These are phyloP conservation scores for Lineus longissimus DNA, from an alignment of 1,140 invertebrate species.

Conservation along the genomic window DNA sequence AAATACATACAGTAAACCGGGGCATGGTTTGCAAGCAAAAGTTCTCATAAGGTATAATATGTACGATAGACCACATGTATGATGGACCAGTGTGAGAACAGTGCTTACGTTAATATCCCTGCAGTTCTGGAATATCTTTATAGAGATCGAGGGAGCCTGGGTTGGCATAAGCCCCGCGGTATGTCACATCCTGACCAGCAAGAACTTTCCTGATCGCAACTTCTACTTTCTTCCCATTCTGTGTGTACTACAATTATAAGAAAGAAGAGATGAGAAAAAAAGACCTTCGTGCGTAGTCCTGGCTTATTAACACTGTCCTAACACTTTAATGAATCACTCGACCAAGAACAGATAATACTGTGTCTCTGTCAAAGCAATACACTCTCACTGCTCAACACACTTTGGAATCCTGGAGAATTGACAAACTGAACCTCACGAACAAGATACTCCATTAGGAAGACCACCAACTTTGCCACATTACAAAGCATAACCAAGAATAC, in stretches of 20 bases:
- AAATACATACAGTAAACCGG: too few species aligned
- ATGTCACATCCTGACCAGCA: slow-evolving; percentile 50
- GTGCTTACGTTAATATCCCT: slow-evolving; percentile 35
- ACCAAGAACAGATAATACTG: too few species aligned
- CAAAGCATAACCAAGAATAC: slow-evolving; percentile 19
- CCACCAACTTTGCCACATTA: not conserved
- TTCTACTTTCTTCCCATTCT: slow-evolving; percentile 63
- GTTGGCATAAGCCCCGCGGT: slow-evolving; percentile 49
- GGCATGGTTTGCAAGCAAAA: too few species aligned
- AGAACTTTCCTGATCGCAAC: slow-evolving; percentile 60
- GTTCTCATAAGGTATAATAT: too few species aligned
- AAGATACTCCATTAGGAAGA: not conserved
- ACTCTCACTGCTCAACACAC: too few species aligned
- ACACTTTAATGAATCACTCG: not conserved
- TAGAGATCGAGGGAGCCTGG: slow-evolving; percentile 45
- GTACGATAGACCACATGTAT: too few species aligned
- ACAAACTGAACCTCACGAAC: not conserved
- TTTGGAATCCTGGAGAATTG: too few species aligned
- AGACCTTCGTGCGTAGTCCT: not conserved
- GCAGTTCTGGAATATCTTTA: slow-evolving; percentile 40
- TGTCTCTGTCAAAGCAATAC: too few species aligned
- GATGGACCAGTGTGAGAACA: too few species aligned
- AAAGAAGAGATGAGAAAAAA: too few species aligned
- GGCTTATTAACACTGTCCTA: slow-evolving; percentile 1
- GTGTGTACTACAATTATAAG: too few species aligned